A percentile compares a stretch with the other conserved stretches of the same genome.
These are phyloP conservation scores for Dyspetes luteomarginatus DNA, from an alignment of 2,888 invertebrate species.

Conservation along the genomic window DNA sequence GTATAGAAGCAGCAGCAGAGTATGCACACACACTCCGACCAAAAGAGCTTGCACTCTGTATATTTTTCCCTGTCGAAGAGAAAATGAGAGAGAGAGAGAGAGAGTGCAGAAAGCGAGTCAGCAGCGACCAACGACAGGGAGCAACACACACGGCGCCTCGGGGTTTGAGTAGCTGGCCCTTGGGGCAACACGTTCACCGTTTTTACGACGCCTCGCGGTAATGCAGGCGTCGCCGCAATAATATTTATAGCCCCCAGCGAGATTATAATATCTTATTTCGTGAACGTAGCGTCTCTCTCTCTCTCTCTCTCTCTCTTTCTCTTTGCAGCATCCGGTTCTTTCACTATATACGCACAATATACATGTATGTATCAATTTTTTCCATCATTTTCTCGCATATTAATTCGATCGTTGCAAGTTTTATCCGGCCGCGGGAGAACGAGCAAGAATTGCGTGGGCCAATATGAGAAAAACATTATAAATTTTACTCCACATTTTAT, in stretches of 20 bases:
- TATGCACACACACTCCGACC: slow-evolving; percentile 16
- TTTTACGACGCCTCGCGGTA: slow-evolving; percentile 78
- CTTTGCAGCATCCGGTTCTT: slow-evolving; percentile 75
- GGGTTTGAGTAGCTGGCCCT: slow-evolving; percentile 68
- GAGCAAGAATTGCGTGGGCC: slow-evolving; percentile 69
- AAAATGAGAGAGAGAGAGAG: slow-evolving; percentile 1
- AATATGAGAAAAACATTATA: slow-evolving; percentile 66
- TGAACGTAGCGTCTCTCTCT: slow-evolving; percentile 66
- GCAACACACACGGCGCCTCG: slow-evolving; percentile 50
- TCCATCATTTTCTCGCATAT: slow-evolving; percentile 14
- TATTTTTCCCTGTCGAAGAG: slow-evolving; percentile 7
- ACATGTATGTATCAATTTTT: slow-evolving; percentile 20
- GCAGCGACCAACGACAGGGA: slow-evolving; percentile 52
- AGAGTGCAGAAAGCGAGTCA: slow-evolving; percentile 50
- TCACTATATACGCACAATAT: slow-evolving; percentile 22
- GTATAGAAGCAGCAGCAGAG: slow-evolving; percentile 11
- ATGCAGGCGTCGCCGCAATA: slow-evolving; percentile 77
- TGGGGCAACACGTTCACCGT: slow-evolving; percentile 77
- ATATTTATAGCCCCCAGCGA: slow-evolving; percentile 78
- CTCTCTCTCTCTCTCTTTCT: background rate
- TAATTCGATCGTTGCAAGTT: slow-evolving; percentile 7
- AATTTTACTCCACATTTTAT: slow-evolving; percentile 73
- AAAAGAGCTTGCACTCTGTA: slow-evolving; percentile 28
- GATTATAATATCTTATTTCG: slow-evolving; percentile 81
- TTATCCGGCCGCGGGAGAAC: slow-evolving; percentile 21